A percentile compares a stretch with the other conserved stretches of the same genome.
phyloP scores from a whole-genome alignment of 2,797 vertebrate genomes.

The Uromys caudimaculatus region DNA sequence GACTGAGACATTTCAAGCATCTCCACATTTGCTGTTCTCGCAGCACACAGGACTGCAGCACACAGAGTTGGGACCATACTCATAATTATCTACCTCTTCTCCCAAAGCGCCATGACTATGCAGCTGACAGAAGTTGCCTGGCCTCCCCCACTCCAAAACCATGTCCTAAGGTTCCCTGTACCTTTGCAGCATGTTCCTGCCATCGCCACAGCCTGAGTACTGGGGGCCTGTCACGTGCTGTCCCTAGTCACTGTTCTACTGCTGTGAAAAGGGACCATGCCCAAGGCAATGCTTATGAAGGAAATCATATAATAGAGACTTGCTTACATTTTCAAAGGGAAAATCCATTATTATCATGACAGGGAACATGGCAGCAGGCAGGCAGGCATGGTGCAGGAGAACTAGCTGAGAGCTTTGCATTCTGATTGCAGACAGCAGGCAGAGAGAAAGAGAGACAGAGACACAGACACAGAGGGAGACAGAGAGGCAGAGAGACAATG shows the following conservation, averaged over 20 bases:
- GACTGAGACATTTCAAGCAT: not conserved
- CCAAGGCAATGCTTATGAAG: not conserved
- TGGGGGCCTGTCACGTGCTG: not conserved
- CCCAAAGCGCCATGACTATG: not conserved
- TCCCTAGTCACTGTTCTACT: not conserved
- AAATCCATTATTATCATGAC: not conserved
- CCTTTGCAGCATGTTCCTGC: not conserved
- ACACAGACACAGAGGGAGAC: not conserved
- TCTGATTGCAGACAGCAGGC: not conserved
- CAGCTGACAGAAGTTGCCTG: not conserved
- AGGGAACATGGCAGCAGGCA: not conserved
- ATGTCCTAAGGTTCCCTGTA: not conserved
- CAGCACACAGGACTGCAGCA: not conserved
- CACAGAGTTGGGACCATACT: not conserved
- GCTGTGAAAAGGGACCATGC: not conserved
- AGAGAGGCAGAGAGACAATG: not conserved
- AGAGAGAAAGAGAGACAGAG: no score
- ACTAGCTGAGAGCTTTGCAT: not conserved
- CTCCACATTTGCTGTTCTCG: not conserved
- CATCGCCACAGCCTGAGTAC: not conserved
- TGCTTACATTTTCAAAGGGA: not conserved
- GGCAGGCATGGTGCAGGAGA: not conserved
- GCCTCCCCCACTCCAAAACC: no score
- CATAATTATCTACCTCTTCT: not conserved
- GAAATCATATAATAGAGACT: not conserved